A percentile compares a stretch with the other conserved stretches of the same genome.
Conservation (phyloP, 2,113 vertebrate species). For the Burhinus bistriatus region DNA sequence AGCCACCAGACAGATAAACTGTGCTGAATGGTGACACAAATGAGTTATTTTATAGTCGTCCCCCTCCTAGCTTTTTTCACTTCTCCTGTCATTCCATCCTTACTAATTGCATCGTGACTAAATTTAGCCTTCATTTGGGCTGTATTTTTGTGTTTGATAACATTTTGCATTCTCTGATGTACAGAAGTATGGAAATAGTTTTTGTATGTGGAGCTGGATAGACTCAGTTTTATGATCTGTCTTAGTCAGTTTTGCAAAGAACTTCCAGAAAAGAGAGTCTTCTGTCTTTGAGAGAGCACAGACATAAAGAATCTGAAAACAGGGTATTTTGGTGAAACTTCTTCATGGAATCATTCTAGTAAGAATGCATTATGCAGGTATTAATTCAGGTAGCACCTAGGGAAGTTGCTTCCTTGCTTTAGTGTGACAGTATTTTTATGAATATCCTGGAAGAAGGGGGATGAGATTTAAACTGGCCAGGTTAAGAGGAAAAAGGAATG, state of each 20-base stretch:
- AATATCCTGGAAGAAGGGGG: background rate
- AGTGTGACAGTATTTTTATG: background rate
- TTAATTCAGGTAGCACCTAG: background rate
- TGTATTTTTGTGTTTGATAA: background rate
- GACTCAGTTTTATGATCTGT: background rate
- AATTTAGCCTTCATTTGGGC: background rate
- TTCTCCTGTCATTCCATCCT: background rate
- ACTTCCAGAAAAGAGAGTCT: background rate
- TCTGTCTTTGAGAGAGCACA: background rate
- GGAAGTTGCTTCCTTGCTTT: background rate
- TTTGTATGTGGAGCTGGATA: background rate
- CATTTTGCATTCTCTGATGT: background rate
- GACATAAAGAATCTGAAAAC: background rate
- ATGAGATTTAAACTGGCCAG: background rate
- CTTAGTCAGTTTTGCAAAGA: too few species aligned
- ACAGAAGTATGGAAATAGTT: background rate
- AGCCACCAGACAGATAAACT: background rate
- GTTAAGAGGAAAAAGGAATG: background rate
- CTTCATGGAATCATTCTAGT: background rate
- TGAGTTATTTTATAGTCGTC: background rate
- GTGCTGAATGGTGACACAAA: background rate
- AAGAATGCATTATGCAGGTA: background rate
- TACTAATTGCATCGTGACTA: background rate
- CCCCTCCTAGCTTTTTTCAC: background rate
- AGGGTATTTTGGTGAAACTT: background rate